Evolutionary conservation across 2,797 vertebrate species (phyloP), one percentile per base, ranked within the genome.

Genomic region (Crenichthys baileyi): DNA sequence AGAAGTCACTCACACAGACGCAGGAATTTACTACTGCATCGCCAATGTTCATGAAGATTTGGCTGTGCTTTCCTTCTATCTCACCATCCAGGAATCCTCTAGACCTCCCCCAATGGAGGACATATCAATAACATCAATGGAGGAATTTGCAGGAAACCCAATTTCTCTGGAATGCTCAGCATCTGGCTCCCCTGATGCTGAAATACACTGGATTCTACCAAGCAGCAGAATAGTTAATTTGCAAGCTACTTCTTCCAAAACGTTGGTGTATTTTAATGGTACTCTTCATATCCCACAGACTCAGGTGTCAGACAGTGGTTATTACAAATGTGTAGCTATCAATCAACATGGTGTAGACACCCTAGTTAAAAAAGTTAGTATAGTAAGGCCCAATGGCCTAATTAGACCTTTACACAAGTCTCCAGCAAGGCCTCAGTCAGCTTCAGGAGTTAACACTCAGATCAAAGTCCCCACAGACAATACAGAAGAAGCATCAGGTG

Each of bases 161-260:
- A 61, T 97, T 76, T 81, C 77, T 39, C 79, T 99, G 78, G 94
- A 96, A 0, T 99, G 98, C 63, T 60, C 2, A 1, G 90, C 95
- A 0, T 70, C 87, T 44, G 96, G 94, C 1, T 89, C 95, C 5
- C 97, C 98, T 0, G 96, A 97, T 12, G 95, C 97, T 12, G 95
- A 96, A 5, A 0, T 98, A 6, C 94, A 91, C 85, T 99, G 98
- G 98, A 94, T 98, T 79, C 95, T 98, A 48, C 98, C 98, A 26
- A 93, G 88, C 63, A 88, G 78, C 60, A 91, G 86, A 18, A 81
- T 97, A 1, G 56, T 97, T 22, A 87, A 81, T 55, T 77, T 82
- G 18, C 71, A 83, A 1, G 87, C 92, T 24, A 97, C 97, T 79
- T 91, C 94, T 1, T 95, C 97, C 1, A 93, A 94, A 67, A 89